Evolutionary conservation across 1,140 invertebrate genomes (phyloP).

Genomic region (Drosophila paulistorum): DNA sequence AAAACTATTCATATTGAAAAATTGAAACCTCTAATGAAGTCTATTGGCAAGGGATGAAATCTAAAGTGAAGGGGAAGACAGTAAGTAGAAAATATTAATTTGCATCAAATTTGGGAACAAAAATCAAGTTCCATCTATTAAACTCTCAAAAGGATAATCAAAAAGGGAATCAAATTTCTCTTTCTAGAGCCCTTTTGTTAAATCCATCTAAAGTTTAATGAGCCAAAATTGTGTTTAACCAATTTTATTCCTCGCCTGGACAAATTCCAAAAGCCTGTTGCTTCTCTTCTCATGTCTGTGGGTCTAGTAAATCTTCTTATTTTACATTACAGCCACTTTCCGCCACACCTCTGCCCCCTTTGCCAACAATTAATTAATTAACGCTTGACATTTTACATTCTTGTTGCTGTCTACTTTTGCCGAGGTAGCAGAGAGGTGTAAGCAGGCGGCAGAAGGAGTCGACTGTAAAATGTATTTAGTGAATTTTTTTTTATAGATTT

Average conservation of each 20-base stretch:
- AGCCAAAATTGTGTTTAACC: no score
- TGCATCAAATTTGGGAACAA: no score
- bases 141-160: no score
- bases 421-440: constrained; percentile 24
- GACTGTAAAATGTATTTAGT: constrained; percentile 76
- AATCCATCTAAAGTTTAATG: no score
- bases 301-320: constrained; percentile 9
- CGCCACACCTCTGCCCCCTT: constrained; percentile 28
- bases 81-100: no score
- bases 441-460: constrained; percentile 28
- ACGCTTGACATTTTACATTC: constrained; percentile 70
- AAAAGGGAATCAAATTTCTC: no score
- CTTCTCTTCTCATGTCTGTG: no score
- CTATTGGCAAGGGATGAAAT: constrained; percentile 5
- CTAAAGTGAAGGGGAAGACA: background rate
- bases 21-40: constrained; percentile 46
- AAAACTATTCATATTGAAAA: constrained; percentile 66
- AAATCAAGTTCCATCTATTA: no score
- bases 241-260: no score
- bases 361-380: constrained; percentile 64
- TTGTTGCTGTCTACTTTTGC: constrained; percentile 38
- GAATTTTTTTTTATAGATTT: constrained; percentile 72
- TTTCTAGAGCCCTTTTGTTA: no score
- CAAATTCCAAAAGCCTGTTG: no score
- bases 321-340: background rate